Conservation (phyloP, 2,113 vertebrate species). For the Ictalurus furcatus region DNA sequence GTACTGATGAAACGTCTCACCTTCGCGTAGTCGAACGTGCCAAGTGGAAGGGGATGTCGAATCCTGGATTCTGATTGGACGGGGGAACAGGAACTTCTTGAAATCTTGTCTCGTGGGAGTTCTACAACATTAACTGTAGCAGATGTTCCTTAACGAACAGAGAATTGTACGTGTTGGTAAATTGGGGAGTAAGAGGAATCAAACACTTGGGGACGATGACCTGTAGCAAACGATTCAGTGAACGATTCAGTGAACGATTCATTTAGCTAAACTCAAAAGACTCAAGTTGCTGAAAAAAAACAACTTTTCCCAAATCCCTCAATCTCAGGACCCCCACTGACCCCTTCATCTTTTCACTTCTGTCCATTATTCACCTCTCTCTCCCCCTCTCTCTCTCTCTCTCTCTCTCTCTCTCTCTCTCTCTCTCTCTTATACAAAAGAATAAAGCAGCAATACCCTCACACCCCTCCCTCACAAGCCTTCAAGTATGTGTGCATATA, state of each 20-base stretch:
- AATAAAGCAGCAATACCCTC: background rate
- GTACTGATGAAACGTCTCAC: background rate
- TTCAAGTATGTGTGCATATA: constrained; percentile 12
- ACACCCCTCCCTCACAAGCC: constrained; percentile 12
- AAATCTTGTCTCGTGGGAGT: too few relatives aligned
- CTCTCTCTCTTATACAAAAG: background rate
- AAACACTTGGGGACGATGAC: background rate
- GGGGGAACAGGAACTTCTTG: background rate
- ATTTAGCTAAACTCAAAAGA: background rate
- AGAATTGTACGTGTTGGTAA: background rate
- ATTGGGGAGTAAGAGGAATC: background rate
- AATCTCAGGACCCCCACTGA: background rate
- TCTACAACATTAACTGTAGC: background rate
- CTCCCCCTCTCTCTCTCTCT: background rate
- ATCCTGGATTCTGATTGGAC: background rate
- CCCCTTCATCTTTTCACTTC: background rate
- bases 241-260: background rate
- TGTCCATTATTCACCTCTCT: background rate
- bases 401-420: background rate
- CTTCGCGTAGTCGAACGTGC: background rate
- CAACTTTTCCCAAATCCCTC: background rate
- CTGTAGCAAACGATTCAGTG: background rate
- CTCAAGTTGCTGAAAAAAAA: background rate
- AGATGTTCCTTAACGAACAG: background rate
- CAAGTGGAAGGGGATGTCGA: background rate